Conservation (phyloP, 2,888 invertebrate species). For the Drosophila histrio region DNA sequence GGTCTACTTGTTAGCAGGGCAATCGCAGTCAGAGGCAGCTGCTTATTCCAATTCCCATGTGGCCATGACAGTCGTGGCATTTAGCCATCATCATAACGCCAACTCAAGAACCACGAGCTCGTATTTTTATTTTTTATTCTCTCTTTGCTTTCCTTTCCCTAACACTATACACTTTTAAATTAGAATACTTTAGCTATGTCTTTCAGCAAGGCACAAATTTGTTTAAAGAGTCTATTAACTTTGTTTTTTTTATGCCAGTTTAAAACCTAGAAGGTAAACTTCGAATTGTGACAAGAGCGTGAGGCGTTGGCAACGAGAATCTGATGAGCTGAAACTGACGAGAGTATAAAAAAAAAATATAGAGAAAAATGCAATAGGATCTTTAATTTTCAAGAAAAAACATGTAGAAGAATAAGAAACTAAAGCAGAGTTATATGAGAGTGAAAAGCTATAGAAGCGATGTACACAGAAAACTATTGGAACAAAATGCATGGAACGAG, state of each 20-base stretch:
- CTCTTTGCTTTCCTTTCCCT: conserved; percentile 10
- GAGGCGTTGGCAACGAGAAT: neutral
- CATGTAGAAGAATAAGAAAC: too few relatives aligned
- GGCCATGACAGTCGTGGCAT: conserved; percentile 70
- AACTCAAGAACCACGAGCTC: conserved; percentile 48
- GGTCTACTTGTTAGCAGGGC: conserved; percentile 1
- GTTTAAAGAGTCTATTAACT: too few relatives aligned
- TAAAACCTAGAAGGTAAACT: too few relatives aligned
- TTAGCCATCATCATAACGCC: conserved; percentile 78
- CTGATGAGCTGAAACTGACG: too few relatives aligned
- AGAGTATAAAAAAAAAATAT: too few relatives aligned
- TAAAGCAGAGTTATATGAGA: too few relatives aligned
- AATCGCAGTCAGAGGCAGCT: conserved; percentile 35
- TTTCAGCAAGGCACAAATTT: too few relatives aligned
- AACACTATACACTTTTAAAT: conserved; percentile 2
- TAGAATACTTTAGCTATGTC: neutral
- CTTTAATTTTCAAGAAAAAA: too few relatives aligned
- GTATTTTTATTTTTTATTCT: conserved; percentile 13
- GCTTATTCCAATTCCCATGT: conserved; percentile 72
- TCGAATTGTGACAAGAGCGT: neutral
- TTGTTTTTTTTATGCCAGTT: neutral
- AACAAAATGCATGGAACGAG: too few relatives aligned
- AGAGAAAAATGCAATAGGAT: too few relatives aligned
- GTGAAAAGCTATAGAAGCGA: too few relatives aligned
- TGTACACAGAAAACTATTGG: too few relatives aligned